Percentiles rank a stretch among this genome's conserved stretches.
Conservation (phyloP, 2,888 invertebrate species). For the Apamea sordens region DNA sequence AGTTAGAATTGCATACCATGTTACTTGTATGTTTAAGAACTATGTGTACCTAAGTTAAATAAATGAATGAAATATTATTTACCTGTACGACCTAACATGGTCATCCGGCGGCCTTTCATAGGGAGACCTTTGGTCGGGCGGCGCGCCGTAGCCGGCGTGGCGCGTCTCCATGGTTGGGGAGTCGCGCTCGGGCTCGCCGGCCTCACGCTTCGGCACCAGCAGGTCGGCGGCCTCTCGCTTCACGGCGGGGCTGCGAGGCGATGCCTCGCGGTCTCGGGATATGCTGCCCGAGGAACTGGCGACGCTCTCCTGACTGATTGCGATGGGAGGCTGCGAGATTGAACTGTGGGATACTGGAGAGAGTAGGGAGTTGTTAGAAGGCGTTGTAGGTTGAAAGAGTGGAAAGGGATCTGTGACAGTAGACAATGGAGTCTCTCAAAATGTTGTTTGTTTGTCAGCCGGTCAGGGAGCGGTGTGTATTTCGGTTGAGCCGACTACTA, state of each 20-base stretch:
- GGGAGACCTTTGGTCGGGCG: conserved; percentile 92
- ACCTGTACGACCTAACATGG: conserved; percentile 91
- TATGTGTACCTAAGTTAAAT: neutral
- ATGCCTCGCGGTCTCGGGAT: conserved; percentile 76
- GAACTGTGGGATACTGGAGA: conserved; percentile 58
- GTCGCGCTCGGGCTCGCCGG: conserved; percentile 92
- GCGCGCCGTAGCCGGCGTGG: conserved; percentile 92
- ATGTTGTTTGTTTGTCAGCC: neutral
- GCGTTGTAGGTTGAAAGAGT: neutral
- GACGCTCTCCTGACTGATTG: conserved; percentile 59
- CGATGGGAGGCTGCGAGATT: conserved; percentile 66
- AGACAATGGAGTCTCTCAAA: neutral
- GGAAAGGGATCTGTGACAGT: neutral
- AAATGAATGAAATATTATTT: conserved; percentile 17
- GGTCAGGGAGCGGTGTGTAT: neutral
- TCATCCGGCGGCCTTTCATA: conserved; percentile 93
- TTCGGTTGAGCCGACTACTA: conserved; percentile 91
- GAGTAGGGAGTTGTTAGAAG: neutral
- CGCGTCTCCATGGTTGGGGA: conserved; percentile 94
- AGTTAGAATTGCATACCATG: neutral
- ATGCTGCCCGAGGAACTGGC: conserved; percentile 68
- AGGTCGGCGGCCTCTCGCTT: conserved; percentile 89
- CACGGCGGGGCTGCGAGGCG: conserved; percentile 86
- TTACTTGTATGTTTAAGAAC: neutral
- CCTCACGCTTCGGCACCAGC: conserved; percentile 93